phyloP scores from a whole-genome alignment of 2,888 invertebrate species.

The Archips xylosteana region DNA sequence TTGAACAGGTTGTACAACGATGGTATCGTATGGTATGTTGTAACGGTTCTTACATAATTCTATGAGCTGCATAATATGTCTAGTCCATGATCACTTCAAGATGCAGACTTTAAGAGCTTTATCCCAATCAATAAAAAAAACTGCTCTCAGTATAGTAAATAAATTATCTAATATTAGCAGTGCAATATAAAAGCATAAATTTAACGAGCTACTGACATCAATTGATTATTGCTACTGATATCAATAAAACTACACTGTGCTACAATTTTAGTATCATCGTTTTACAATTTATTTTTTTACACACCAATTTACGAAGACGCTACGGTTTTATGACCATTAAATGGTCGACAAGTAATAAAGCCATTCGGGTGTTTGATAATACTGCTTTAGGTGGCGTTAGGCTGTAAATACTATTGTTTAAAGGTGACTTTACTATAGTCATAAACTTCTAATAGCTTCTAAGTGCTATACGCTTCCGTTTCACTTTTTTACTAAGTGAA shows the following conservation, averaged over 20 bases:
- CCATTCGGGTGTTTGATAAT: conserved; percentile 37
- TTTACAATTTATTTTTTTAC: conserved; percentile 36
- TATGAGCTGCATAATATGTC: too few species aligned
- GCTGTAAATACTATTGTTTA: conserved; percentile 33
- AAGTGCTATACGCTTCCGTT: conserved; percentile 2
- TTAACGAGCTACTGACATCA: conserved; percentile 38
- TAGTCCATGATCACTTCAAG: not conserved
- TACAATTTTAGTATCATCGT: conserved; percentile 34
- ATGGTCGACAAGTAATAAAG: conserved; percentile 40
- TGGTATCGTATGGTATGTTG: too few species aligned
- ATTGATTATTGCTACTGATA: conserved; percentile 31
- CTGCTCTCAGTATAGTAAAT: conserved; percentile 11
- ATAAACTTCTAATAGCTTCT: conserved; percentile 11
- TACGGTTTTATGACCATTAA: conserved; percentile 37
- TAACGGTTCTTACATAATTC: too few species aligned
- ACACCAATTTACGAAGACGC: conserved; percentile 34
- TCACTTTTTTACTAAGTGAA: not conserved
- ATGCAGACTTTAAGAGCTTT: not conserved
- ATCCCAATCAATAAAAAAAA: not conserved
- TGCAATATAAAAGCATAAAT: conserved; percentile 35
- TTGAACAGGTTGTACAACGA: too few species aligned
- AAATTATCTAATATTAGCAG: conserved; percentile 34
- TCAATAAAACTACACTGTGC: conserved; percentile 38
- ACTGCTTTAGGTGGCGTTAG: conserved; percentile 21
- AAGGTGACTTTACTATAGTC: conserved; percentile 3